phyloP scores from a whole-genome alignment of 2,113 vertebrate species.

The Madoqua kirkii region DNA sequence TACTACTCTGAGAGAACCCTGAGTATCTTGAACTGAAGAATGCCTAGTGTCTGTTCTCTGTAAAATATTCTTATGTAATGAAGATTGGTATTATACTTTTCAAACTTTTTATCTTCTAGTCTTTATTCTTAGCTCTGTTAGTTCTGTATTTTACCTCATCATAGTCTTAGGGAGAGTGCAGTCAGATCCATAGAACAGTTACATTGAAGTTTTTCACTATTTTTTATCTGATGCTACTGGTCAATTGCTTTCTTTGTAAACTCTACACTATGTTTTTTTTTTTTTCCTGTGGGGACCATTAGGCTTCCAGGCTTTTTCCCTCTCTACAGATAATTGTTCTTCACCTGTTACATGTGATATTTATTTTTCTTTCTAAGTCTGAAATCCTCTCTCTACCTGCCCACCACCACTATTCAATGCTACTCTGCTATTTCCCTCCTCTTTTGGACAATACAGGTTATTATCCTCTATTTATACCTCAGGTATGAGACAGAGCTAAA shows the following conservation, averaged over 20 bases:
- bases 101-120: background rate
- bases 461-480: slow-evolving; percentile 50
- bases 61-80: background rate
- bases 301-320: slow-evolving; percentile 17
- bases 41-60: background rate
- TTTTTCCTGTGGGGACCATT: slow-evolving; percentile 2
- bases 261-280: background rate
- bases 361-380: slow-evolving; percentile 33
- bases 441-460: slow-evolving; percentile 23
- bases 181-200: background rate
- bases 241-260: slow-evolving; percentile 45
- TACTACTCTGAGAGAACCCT: background rate
- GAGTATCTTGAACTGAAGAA: background rate
- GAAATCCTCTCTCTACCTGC: background rate
- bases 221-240: slow-evolving; percentile 23
- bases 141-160: background rate
- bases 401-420: background rate
- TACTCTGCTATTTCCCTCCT: background rate
- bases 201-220: background rate
- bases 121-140: background rate
- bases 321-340: slow-evolving; percentile 8
- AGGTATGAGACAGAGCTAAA: slow-evolving; percentile 44
- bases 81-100: background rate
- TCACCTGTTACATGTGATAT: background rate
- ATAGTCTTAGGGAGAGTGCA: background rate